Evolutionary conservation across 1,140 invertebrate genomes (phyloP), one percentile per base, ranked within the genome.

Genomic region (Wasmannia auropunctata): DNA sequence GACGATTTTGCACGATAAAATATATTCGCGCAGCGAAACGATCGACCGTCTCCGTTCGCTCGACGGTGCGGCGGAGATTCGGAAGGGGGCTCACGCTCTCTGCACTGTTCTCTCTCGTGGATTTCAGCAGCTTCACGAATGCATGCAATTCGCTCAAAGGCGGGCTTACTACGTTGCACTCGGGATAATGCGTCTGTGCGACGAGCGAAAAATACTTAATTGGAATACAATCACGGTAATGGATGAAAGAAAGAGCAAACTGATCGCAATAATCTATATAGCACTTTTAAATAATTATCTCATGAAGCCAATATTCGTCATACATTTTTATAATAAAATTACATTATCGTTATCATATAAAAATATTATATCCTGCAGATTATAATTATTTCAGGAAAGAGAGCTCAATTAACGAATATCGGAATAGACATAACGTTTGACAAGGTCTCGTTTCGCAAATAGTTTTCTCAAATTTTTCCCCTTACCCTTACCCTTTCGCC

Each of bases 1-100:
- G 65, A 83, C 67, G 67, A 74, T 83, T 83, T 83, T 72, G 19
- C 25, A 14, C 37, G 67, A 83, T 83, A 69, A 80, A 80, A 58
- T 83, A 74, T 81, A 34, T 49, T 34, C 25, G 51, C 67, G 67
- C 56, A 25, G 28, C 25, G 28, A 74, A 74, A 83, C 67, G n/a
- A 83, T 74, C 67, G 79, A 74, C 79, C 79, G 46, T 67, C 65
- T 25, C 28, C 37, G n/a, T 74, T 72, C 67, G 65, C 28, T 70
- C 79, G 14, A 10, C 25, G 14, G 11, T 25, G 79, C 40, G 60
- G 60, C 25, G 54, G 67, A 81, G 37, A 81, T 81, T 81, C 37
- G 22, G n/a, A n/a, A n/a, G 40, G 37, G 25, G 34, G 54, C 16
- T 25, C 54, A n/a, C 14, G 37, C 16, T 56, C 16, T 37, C 49